Evolutionary conservation across 1,140 invertebrate genomes (phyloP).

Genomic region (Tribolium castaneum): DNA sequence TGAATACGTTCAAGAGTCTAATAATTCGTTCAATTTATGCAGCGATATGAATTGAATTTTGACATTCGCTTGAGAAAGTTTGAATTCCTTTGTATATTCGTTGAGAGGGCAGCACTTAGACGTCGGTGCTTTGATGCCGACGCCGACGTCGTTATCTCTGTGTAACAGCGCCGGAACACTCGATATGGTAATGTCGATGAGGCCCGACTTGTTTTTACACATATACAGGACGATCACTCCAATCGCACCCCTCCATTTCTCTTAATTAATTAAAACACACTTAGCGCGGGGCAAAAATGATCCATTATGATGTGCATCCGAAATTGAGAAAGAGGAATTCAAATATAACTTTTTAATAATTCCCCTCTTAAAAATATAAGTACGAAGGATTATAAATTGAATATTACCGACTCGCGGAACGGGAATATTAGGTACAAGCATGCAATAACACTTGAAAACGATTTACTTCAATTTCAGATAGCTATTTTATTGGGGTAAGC

Average conservation of each 20-base stretch:
- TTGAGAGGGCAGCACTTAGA: slow-evolving; percentile 50
- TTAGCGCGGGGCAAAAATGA: neutral
- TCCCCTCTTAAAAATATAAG: slow-evolving; percentile 37
- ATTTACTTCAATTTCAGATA: slow-evolving; percentile 36
- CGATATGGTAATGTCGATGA: slow-evolving; percentile 48
- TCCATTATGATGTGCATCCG: slow-evolving; percentile 2
- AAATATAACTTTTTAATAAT: slow-evolving; percentile 41
- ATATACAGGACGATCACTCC: neutral
- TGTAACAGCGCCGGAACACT: slow-evolving; percentile 39
- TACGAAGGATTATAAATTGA: slow-evolving; percentile 21
- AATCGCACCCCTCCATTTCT: neutral
- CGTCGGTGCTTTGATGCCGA: slow-evolving; percentile 50
- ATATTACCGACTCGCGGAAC: slow-evolving; percentile 22
- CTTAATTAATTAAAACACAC: neutral
- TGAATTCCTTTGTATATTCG: slow-evolving; percentile 50
- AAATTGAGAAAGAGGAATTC: slow-evolving; percentile 36
- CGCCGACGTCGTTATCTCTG: slow-evolving; percentile 52
- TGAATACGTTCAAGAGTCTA: slow-evolving; percentile 38
- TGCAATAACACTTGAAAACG: slow-evolving; percentile 36
- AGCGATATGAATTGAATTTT: slow-evolving; percentile 51
- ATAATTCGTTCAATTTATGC: slow-evolving; percentile 54
- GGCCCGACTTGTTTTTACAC: neutral
- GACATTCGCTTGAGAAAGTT: slow-evolving; percentile 51
- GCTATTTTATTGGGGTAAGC: slow-evolving; percentile 2
- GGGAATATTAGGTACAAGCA: neutral